Evolutionary conservation across 1,140 invertebrate genomes (phyloP).

Genomic region (Drosophila quadrilineata): DNA sequence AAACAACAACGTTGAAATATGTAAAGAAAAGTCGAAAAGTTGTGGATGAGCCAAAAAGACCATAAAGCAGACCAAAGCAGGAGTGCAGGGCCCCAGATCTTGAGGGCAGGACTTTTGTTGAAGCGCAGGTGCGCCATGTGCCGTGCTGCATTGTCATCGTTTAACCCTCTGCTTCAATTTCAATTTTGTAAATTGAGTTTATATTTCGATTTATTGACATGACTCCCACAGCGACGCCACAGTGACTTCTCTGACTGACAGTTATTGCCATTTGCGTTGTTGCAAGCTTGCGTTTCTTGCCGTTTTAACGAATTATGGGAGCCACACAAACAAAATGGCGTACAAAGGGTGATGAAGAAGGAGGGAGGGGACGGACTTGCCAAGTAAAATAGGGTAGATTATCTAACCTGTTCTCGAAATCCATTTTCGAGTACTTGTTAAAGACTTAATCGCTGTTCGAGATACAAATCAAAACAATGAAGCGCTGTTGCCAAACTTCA

Average conservation of each 20-base stretch:
- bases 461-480: constrained; percentile 18
- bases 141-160: constrained; percentile 38
- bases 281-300: constrained; percentile 53
- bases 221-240: constrained; percentile 43
- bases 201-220: constrained; percentile 78
- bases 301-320: constrained; percentile 59
- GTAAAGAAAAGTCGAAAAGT: no score
- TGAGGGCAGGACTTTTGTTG: constrained; percentile 19
- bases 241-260: constrained; percentile 53
- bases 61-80: constrained; percentile 1
- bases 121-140: constrained; percentile 58
- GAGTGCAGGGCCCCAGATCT: background rate
- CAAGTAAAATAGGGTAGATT: background rate
- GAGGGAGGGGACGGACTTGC: background rate
- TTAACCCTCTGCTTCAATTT: constrained; percentile 73
- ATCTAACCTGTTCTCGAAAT: background rate
- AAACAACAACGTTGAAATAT: no score
- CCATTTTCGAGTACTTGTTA: constrained; percentile 3
- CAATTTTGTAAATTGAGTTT: constrained; percentile 77
- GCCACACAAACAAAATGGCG: constrained; percentile 41
- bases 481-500: constrained; percentile 31
- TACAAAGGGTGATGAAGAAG: background rate
- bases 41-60: background rate
- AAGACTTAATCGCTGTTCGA: background rate
- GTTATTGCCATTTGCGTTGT: constrained; percentile 63